phyloP scores from a whole-genome alignment of 2,888 invertebrate genomes.

The Eupsilia transversa region DNA sequence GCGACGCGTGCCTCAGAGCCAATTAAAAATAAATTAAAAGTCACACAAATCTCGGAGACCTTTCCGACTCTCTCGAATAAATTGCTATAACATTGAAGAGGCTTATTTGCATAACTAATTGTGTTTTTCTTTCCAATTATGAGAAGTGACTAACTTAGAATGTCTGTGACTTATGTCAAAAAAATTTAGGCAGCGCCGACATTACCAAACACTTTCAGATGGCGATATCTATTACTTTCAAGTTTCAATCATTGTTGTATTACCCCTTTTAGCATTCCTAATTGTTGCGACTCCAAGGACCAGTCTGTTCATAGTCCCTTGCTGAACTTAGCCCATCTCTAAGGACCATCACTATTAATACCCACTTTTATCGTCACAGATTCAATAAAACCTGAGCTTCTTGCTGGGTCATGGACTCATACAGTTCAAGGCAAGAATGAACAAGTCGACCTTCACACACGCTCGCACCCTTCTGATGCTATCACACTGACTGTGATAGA shows the following conservation, averaged over 20 bases:
- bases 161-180: background rate
- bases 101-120: conserved; percentile 38
- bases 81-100: conserved; percentile 40
- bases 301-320: background rate
- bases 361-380: background rate
- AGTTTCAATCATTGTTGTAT: background rate
- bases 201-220: background rate
- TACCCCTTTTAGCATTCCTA: background rate
- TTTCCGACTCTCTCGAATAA: conserved; percentile 30
- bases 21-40: conserved; percentile 66
- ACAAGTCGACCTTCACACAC: conserved; percentile 48
- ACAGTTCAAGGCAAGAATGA: conserved; percentile 32
- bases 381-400: conserved; percentile 36
- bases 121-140: conserved; percentile 28
- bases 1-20: conserved; percentile 37
- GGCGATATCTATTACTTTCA: background rate
- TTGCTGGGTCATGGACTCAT: conserved; percentile 22
- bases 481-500: conserved; percentile 62
- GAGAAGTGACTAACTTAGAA: background rate
- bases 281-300: background rate
- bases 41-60: conserved; percentile 47
- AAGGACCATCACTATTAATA: background rate
- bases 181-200: background rate
- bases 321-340: background rate
- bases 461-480: conserved; percentile 51